Evolutionary conservation across 2,797 vertebrate species (phyloP), one percentile per base, ranked within the genome.

Genomic region (Esox lucius): DNA sequence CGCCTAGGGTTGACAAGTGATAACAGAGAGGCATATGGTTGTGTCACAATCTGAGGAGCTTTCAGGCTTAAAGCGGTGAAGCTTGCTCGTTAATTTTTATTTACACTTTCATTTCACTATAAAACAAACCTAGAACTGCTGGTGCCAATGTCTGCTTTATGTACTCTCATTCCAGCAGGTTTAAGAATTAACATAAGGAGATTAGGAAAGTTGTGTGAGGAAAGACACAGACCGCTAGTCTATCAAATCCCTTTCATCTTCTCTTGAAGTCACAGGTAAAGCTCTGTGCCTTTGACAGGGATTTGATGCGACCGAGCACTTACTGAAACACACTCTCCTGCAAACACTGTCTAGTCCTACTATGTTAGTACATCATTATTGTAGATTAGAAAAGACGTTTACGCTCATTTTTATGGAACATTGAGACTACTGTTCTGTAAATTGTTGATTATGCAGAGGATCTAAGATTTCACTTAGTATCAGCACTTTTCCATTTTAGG

Each of bases 131-230:
- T 31, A 68, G 66, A 79, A 48, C 33, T 59, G 46, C 74, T 59
- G 65, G 66, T 65, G 71, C 65, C 46, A 76, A 68, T 49, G 73
- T 62, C 59, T 69, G 59, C 70, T 48, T 68, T 68, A 49, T 72
- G 31, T 17, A 53, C 67, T 68, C 51, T 64, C 24, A 39, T 73
- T 31, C 17, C 42, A 59, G 24, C 62, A 64, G 76, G 65, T 75
- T 76, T 68, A 71, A 53, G 61, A 81, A 84, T 84, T 75, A 84
- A 79, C 82, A 79, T 84, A 81, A 81, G 70, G 76, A 77, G 82
- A 84, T 81, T 81, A 81, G 0, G 62, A 77, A 77, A 79, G 19
- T 35, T 77, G 64, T 70, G 62, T 79, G 75, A 77, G 77, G 75
- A 79, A 78, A 77, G 82, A 65, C 62, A 7, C 13, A 26, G 15